Evolutionary conservation across 2,113 vertebrate genomes (phyloP).

Genomic region (Poeciliopsis occidentalis): DNA sequence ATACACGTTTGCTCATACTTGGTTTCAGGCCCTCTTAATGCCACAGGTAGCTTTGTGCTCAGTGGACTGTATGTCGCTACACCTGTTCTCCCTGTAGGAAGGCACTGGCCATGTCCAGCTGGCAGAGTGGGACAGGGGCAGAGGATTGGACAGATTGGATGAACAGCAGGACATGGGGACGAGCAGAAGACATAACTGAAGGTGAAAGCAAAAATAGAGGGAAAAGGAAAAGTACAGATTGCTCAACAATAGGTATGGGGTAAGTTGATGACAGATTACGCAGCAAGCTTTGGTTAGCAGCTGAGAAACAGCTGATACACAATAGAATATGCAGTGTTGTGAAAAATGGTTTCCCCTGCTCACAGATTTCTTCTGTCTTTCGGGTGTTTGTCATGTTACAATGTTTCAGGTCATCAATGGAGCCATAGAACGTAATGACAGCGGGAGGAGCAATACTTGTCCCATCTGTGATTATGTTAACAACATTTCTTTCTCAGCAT

Average conservation of each 20-base stretch:
- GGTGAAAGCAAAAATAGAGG: conserved; percentile 68
- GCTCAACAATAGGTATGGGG: conserved; percentile 17
- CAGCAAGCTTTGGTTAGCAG: conserved; percentile 5
- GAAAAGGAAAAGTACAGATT: conserved; percentile 51
- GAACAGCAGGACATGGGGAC: conserved; percentile 65
- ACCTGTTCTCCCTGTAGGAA: conserved; percentile 77
- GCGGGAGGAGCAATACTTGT: too few species aligned
- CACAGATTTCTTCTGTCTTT: too few species aligned
- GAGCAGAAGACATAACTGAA: conserved; percentile 64
- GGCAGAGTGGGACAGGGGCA: conserved; percentile 61
- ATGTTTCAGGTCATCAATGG: too few species aligned
- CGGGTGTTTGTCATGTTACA: too few species aligned
- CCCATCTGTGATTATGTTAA: neutral
- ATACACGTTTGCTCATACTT: conserved; percentile 29
- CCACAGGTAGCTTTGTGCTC: conserved; percentile 75
- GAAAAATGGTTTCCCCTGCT: too few species aligned
- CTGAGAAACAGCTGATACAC: conserved; percentile 7
- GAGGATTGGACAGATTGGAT: conserved; percentile 74
- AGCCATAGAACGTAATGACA: neutral
- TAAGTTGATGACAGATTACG: conserved; percentile 5
- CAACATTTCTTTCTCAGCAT: too few species aligned
- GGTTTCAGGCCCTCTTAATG: conserved; percentile 43
- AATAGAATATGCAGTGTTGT: too few species aligned
- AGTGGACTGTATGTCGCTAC: conserved; percentile 70
- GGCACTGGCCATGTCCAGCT: conserved; percentile 73